These are phyloP conservation scores for Euwallacea fornicatus DNA, from an alignment of 1,140 invertebrate species.

Conservation along the genomic window DNA sequence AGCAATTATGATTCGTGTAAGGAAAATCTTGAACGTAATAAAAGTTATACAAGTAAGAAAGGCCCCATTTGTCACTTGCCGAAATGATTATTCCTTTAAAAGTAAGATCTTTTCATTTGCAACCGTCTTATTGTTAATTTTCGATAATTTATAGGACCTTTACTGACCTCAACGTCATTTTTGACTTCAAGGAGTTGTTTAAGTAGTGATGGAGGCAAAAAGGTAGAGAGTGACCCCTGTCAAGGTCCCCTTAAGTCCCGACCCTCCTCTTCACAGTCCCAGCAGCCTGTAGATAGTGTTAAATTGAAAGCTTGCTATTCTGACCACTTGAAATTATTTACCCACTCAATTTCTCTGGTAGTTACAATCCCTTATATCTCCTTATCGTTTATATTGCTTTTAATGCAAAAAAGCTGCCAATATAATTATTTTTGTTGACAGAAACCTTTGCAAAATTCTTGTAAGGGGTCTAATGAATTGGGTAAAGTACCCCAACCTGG, in stretches of 20 bases:
- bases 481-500: slow-evolving; percentile 44
- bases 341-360: slow-evolving; percentile 19
- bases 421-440: slow-evolving; percentile 31
- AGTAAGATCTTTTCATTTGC: neutral
- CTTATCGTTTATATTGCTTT: slow-evolving; percentile 3
- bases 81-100: neutral
- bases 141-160: neutral
- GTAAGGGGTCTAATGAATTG: slow-evolving; percentile 43
- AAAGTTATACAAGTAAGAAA: neutral
- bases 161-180: neutral
- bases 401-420: slow-evolving; percentile 11
- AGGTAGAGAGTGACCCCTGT: slow-evolving; percentile 32
- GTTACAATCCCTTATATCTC: neutral
- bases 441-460: slow-evolving; percentile 44
- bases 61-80: neutral
- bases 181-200: slow-evolving; percentile 2
- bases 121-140: neutral
- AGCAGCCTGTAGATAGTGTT: slow-evolving; percentile 9
- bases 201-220: slow-evolving; percentile 31
- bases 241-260: slow-evolving; percentile 27
- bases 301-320: slow-evolving; percentile 42
- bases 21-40: neutral
- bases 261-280: slow-evolving; percentile 10
- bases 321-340: slow-evolving; percentile 31
- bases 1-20: neutral